These are phyloP conservation scores for Lasioglossum vierecki DNA, from an alignment of 2,888 invertebrate genomes.

Conservation along the genomic window DNA sequence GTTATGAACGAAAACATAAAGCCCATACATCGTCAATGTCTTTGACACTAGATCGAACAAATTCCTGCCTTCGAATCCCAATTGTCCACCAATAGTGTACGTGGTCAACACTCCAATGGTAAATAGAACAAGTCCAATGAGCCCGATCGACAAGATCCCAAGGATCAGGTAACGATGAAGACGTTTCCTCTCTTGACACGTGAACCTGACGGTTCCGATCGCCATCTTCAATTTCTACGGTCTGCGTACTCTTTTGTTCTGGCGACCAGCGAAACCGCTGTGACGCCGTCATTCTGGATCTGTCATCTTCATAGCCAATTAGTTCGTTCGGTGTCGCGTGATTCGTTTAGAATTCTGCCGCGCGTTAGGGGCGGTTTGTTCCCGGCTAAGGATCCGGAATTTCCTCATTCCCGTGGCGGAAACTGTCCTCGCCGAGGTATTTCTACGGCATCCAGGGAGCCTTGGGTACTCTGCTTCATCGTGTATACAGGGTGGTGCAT, in stretches of 20 bases:
- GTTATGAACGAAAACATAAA: conserved; percentile 50
- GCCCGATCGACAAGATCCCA: conserved; percentile 15
- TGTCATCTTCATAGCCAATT: conserved; percentile 9
- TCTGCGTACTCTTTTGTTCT: neutral
- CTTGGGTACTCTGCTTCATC: neutral
- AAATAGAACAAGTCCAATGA: conserved; percentile 33
- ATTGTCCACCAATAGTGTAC: neutral
- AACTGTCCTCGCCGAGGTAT: conserved; percentile 63
- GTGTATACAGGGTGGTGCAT: conserved; percentile 7
- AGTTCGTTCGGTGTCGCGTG: neutral
- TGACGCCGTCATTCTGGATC: neutral
- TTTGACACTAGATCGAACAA: conserved; percentile 39
- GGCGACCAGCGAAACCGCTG: neutral
- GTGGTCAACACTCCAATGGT: neutral
- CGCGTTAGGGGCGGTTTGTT: conserved; percentile 31
- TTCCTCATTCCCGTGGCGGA: conserved; percentile 61
- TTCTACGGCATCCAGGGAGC: conserved; percentile 51
- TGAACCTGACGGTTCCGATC: conserved; percentile 30
- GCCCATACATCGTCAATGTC: conserved; percentile 53
- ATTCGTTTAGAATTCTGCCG: conserved; percentile 45
- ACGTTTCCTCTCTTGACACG: conserved; percentile 33
- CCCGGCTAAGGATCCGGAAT: conserved; percentile 60
- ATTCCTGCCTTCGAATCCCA: conserved; percentile 21
- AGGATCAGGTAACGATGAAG: conserved; percentile 30
- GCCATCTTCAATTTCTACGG: conserved; percentile 41